Percentiles rank a stretch among this genome's conserved stretches.
phyloP scores from a whole-genome alignment of 2,888 invertebrate genomes.

The Aquatica leii region DNA sequence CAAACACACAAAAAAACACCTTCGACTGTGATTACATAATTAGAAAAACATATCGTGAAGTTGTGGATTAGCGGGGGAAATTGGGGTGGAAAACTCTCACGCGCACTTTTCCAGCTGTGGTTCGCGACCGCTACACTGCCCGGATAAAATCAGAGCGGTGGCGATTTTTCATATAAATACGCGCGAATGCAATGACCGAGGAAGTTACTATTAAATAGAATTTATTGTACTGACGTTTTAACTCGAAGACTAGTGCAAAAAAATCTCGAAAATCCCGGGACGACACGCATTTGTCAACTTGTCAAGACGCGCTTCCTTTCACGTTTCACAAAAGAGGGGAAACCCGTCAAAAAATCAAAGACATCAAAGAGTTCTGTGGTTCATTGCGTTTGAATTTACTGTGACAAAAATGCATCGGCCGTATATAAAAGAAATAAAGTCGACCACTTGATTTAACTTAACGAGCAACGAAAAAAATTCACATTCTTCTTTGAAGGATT shows the following conservation, averaged over 20 bases:
- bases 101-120: slow-evolving; percentile 60
- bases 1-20: background rate
- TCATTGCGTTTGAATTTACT: slow-evolving; percentile 41
- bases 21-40: slow-evolving; percentile 40
- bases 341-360: slow-evolving; percentile 27
- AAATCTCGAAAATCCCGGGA: slow-evolving; percentile 20
- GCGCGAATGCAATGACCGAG: slow-evolving; percentile 37
- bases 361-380: slow-evolving; percentile 47
- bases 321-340: slow-evolving; percentile 26
- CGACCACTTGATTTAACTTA: slow-evolving; percentile 34
- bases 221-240: slow-evolving; percentile 5
- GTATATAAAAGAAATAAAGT: slow-evolving; percentile 29
- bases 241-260: slow-evolving; percentile 17
- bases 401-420: slow-evolving; percentile 35
- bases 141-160: slow-evolving; percentile 50
- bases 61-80: slow-evolving; percentile 46
- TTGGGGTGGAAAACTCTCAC: slow-evolving; percentile 48
- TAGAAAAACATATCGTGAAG: slow-evolving; percentile 54
- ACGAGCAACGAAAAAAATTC: slow-evolving; percentile 5
- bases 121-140: slow-evolving; percentile 53
- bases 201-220: slow-evolving; percentile 13
- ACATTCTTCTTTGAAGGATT: slow-evolving; percentile 4
- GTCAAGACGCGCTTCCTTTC: slow-evolving; percentile 33
- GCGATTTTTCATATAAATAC: slow-evolving; percentile 60
- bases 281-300: slow-evolving; percentile 32